These are phyloP conservation scores for Amia ocellicauda DNA, from an alignment of 2,113 vertebrate species.

Conservation along the genomic window DNA sequence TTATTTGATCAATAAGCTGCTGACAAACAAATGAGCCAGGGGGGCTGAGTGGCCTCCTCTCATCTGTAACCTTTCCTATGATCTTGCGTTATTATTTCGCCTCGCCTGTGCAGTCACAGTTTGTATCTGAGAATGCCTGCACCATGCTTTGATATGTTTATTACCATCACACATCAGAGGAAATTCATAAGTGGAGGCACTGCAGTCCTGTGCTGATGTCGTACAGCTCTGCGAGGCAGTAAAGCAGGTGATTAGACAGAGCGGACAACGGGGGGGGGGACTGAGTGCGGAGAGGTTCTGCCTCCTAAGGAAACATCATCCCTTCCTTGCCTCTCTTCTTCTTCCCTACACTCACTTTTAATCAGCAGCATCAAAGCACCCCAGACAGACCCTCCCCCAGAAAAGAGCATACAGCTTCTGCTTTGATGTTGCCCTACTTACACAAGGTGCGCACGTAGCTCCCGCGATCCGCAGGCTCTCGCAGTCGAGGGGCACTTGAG, in stretches of 20 bases:
- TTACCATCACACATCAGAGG: neutral
- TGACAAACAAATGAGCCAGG: no score
- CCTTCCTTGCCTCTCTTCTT: neutral
- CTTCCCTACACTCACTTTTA: conserved; percentile 6
- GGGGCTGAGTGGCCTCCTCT: no score
- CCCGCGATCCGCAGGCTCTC: conserved; percentile 6
- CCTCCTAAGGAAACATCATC: neutral
- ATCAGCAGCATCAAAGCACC: conserved; percentile 16
- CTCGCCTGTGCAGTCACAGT: neutral
- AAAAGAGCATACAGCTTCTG: neutral
- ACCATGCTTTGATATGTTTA: neutral
- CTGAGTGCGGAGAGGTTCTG: neutral
- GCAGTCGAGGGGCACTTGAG: conserved; percentile 24
- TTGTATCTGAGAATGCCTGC: neutral
- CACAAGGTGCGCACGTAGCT: neutral
- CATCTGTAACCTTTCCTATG: no score
- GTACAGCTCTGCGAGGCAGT: neutral
- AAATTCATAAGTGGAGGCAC: neutral
- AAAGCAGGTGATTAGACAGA: neutral
- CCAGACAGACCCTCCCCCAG: neutral
- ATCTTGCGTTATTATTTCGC: neutral
- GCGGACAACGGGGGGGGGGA: neutral
- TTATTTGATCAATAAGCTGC: no score
- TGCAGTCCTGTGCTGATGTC: neutral
- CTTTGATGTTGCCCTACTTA: conserved; percentile 17